These are phyloP conservation scores for Panagrolaimus sp. DNA, from an alignment of 1,140 invertebrate species.

Conservation along the genomic window DNA sequence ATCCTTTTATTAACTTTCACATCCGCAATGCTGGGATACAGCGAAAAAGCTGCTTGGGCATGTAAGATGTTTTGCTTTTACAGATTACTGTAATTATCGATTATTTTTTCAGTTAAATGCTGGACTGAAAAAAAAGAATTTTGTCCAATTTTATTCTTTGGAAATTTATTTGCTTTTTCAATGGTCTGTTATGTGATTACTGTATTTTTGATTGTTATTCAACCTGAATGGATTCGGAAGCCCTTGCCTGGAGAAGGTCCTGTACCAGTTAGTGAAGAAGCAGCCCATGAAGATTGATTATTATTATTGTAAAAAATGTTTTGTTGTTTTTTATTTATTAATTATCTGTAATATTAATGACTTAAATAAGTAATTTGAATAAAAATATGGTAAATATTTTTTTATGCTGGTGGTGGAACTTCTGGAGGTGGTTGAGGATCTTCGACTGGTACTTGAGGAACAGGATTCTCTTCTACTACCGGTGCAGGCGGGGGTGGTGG, in stretches of 20 bases:
- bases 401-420: too few species aligned
- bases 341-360: too few species aligned
- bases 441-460: too few species aligned
- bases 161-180: slow-evolving; percentile 2
- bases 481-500: too few species aligned
- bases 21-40: slow-evolving; percentile 6
- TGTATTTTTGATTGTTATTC: not conserved
- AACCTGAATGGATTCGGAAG: slow-evolving; percentile 9
- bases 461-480: too few species aligned
- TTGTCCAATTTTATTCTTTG: not conserved
- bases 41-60: slow-evolving; percentile 8
- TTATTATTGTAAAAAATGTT: too few species aligned
- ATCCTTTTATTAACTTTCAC: not conserved
- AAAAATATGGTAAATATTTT: too few species aligned
- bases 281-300: too few species aligned
- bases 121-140: not conserved
- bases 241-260: not conserved
- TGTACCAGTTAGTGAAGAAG: not conserved
- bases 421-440: too few species aligned
- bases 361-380: too few species aligned
- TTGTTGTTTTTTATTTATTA: too few species aligned
- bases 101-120: not conserved
- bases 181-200: not conserved
- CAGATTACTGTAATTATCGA: too few species aligned
- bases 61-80: not conserved